Conservation (phyloP, 2,888 invertebrate genomes). For the Drosophila subquinaria region DNA sequence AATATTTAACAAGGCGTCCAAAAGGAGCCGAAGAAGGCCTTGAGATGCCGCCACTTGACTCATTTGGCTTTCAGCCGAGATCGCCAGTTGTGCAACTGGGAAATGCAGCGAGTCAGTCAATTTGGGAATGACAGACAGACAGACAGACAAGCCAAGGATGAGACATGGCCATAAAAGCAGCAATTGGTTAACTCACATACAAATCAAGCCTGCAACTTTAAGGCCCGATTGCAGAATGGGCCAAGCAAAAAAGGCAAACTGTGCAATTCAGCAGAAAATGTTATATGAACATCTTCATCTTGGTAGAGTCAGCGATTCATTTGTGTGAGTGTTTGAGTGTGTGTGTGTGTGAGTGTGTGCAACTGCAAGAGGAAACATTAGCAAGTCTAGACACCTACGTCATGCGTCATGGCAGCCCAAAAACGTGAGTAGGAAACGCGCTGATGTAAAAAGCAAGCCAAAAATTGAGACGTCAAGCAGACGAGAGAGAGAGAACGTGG, state of each 20-base stretch:
- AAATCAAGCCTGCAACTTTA: constrained; percentile 52
- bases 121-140: constrained; percentile 31
- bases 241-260: constrained; percentile 51
- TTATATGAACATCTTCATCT: constrained; percentile 64
- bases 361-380: constrained; percentile 81
- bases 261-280: constrained; percentile 72
- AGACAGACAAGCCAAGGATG: neutral
- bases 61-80: constrained; percentile 47
- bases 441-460: constrained; percentile 52
- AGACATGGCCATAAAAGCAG: constrained; percentile 28
- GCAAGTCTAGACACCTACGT: constrained; percentile 84
- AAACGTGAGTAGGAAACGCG: constrained; percentile 66
- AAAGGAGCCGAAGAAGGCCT: neutral
- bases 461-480: constrained; percentile 77
- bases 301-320: constrained; percentile 35
- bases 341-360: constrained; percentile 33
- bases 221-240: constrained; percentile 53
- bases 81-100: constrained; percentile 39
- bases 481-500: constrained; percentile 60
- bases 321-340: constrained; percentile 4
- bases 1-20: constrained; percentile 69
- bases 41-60: constrained; percentile 12
- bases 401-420: constrained; percentile 74
- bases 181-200: constrained; percentile 33
- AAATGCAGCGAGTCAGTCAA: constrained; percentile 39